phyloP scores from a whole-genome alignment of 2,113 vertebrate species.

The Alosa alosa region DNA sequence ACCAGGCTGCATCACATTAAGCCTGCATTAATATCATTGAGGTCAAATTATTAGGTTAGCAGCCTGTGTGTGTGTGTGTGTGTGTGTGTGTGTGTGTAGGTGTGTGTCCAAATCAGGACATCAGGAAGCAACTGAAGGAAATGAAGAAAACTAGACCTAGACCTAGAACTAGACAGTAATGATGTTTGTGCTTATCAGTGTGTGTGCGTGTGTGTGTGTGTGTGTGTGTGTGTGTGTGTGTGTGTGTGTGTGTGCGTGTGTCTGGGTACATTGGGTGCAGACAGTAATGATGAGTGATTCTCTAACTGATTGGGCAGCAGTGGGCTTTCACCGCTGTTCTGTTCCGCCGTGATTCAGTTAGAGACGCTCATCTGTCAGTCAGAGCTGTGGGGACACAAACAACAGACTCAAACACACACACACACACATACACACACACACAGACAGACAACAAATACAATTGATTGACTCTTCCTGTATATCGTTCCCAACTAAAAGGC shows the following conservation, averaged over 20 bases:
- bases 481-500: background rate
- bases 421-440: background rate
- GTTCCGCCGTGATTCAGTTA: slow-evolving; percentile 33
- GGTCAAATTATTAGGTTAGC: background rate
- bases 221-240: background rate
- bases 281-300: slow-evolving; percentile 24
- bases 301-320: slow-evolving; percentile 16
- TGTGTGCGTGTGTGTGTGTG: background rate
- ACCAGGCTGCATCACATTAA: background rate
- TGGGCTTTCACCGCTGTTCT: slow-evolving; percentile 12
- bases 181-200: background rate
- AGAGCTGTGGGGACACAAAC: background rate
- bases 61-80: background rate
- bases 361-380: slow-evolving; percentile 1
- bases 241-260: background rate
- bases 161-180: background rate
- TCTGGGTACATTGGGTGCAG: background rate
- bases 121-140: background rate
- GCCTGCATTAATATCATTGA: background rate
- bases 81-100: background rate
- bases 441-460: background rate
- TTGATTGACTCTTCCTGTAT: background rate
- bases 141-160: background rate
- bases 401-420: background rate
- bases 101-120: background rate